Evolutionary conservation across 2,888 invertebrate genomes (phyloP), one percentile per base, ranked within the genome.

Genomic region (Eudasyphora cyanicolor): DNA sequence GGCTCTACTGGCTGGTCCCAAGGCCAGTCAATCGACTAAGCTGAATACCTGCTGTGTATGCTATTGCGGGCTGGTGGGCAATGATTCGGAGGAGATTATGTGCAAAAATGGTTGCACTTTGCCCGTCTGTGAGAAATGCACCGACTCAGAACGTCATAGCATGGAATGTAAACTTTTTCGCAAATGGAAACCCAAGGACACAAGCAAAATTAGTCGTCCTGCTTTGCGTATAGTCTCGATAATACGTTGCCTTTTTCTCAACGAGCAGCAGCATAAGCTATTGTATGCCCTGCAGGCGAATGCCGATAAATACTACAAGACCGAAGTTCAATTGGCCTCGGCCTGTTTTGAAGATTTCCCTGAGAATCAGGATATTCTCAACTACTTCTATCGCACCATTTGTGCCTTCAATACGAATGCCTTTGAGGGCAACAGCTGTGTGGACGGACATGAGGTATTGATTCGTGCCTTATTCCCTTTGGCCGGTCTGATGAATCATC

Each of bases 1-100:
- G 75, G 95, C 97, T 0, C 90, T 97, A 51, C 93, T 96, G 76
- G 91, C 94, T 70, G 96, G 97, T 0, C 96, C 96, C 0, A 94
- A 95, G 38, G 93, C 94, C 62, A 93, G 93, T 76, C 90, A 91
- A 29, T 91, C 91, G 64, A 89, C 93, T 17, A 93, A 94, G 77
- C 73, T 91, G 45, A 93, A 94, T 87, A 93, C 94, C 78, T 96
- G 96, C 90, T 94, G 94, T 0, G 93, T 93, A 71, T 96, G 96
- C 89, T 94, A 93, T 86, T 93, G 93, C 85, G 90, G 91, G 51
- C 89, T 93, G 14, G 85, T 93, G 24, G 87, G 87, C 17, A 76
- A 91, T 69, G 88, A 89, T 62, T n/a, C n/a, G n/a, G 82, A 85
- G 17, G 82, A 87, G 4, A 87, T 86, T 0, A 78, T 94, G 57